Evolutionary conservation across 1,140 invertebrate species (phyloP), one percentile per base, ranked within the genome.

Genomic region (Drosophila paulistorum): DNA sequence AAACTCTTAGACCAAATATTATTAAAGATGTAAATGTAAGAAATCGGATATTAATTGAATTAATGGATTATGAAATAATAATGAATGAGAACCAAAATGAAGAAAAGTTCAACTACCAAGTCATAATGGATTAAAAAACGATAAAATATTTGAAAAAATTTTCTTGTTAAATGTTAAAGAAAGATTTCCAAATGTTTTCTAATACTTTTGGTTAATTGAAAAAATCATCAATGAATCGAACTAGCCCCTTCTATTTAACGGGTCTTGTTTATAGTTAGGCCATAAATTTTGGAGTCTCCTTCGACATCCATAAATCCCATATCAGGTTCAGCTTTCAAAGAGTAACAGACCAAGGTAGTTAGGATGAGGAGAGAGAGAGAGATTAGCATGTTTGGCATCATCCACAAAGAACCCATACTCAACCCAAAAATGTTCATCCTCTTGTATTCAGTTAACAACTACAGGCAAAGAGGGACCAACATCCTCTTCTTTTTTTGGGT

Each of bases 1-100:
- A 51, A 73, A 65, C 72, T 74, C 71, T 74, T 62, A 55, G 67
- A 33, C 42, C 20, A 26, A 30, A 60, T 7, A 39, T 39, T 13
- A 39, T 13, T 39, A 39, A 37, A 37, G 9, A 37, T 37, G 10
- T 37, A 37, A 39, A 11, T 39, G 37, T 4, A n/a, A 39, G 1
- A 11, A 39, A 13, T 39, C 37, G 7, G 0, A 37, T 37, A 39
- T 39, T 39, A 39, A 39, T 39, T 11, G 11, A 13, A 39, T 39
- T 39, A 4, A 39, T 10, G 10, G 37, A 11, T 39, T 11, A 11
- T 39, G 10, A 39, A 39, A 39, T 39, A 35, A 1, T 2, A 35
- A 0, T 9, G 17, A 35, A 35, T 10, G 35, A 11, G 0, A 1
- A 3, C 11, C 3, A 39, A 10, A 39, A 11, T 13, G 3, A 39